These are phyloP conservation scores for Glaucopsyche alexis DNA, from an alignment of 2,888 invertebrate species.

Conservation along the genomic window DNA sequence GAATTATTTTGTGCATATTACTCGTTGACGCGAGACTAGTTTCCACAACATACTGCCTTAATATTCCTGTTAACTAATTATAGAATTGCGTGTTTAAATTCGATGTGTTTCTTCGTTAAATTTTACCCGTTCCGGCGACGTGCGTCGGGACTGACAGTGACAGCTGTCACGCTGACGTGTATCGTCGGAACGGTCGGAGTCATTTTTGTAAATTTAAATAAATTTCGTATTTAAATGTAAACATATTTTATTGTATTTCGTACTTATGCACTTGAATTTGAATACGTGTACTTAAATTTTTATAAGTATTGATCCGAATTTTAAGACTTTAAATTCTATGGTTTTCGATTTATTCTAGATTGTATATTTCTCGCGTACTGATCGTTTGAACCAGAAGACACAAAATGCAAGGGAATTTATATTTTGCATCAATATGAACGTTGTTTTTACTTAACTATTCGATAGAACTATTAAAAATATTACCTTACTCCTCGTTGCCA, in stretches of 20 bases:
- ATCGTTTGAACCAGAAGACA: neutral
- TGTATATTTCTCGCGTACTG: neutral
- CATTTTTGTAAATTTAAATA: constrained; percentile 21
- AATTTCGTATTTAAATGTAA: constrained; percentile 23
- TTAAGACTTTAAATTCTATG: constrained; percentile 5
- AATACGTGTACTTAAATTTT: constrained; percentile 22
- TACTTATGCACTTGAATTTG: constrained; percentile 27
- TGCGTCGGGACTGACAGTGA: neutral
- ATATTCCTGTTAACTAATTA: constrained; percentile 29
- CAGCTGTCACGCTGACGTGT: neutral
- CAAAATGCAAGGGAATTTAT: constrained; percentile 71
- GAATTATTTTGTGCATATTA: constrained; percentile 27
- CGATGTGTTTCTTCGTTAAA: constrained; percentile 18
- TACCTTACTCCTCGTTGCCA: constrained; percentile 62
- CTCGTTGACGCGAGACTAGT: constrained; percentile 24
- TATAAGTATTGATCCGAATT: constrained; percentile 21
- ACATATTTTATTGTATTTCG: constrained; percentile 28
- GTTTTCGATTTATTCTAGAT: constrained; percentile 11
- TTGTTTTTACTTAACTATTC: constrained; percentile 52
- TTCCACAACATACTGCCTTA: constrained; percentile 28
- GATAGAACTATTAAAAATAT: constrained; percentile 50
- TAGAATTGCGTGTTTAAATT: constrained; percentile 26
- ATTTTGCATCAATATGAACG: constrained; percentile 55
- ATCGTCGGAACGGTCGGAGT: neutral
- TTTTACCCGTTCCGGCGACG: neutral